Percentiles rank a stretch among this genome's conserved stretches.
Evolutionary conservation across 2,888 invertebrate genomes (phyloP).

Genomic region (Heliconius sara): DNA sequence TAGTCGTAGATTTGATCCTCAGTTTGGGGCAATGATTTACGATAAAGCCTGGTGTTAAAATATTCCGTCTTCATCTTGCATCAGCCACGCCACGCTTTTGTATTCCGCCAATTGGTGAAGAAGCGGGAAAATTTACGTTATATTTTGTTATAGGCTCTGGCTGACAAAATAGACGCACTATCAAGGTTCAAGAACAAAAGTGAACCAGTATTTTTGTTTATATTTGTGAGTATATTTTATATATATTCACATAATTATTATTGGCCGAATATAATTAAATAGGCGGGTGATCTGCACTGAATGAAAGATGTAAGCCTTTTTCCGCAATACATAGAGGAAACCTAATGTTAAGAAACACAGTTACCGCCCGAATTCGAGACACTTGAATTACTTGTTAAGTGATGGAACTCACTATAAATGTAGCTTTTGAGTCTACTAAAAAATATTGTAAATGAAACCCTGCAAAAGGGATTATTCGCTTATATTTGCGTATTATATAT

Average conservation of each 20-base stretch:
- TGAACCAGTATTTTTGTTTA: slow-evolving; percentile 89
- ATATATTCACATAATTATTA: not conserved
- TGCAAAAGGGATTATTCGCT: not conserved
- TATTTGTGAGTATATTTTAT: slow-evolving; percentile 71
- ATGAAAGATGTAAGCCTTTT: no score
- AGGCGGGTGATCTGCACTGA: no score
- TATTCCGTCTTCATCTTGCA: not conserved
- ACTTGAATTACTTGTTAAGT: not conserved
- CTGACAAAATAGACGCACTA: slow-evolving; percentile 84
- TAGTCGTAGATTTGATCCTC: not conserved
- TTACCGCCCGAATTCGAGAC: no score
- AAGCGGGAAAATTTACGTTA: not conserved
- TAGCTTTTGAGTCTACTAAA: no score
- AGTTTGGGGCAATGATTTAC: not conserved
- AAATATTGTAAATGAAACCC: not conserved
- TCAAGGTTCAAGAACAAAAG: slow-evolving; percentile 86
- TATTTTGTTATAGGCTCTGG: slow-evolving; percentile 72
- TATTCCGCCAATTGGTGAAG: not conserved
- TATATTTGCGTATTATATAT: not conserved
- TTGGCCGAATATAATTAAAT: not conserved
- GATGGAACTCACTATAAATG: not conserved
- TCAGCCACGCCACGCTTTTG: no score
- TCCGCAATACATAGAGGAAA: no score
- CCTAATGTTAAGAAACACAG: no score
- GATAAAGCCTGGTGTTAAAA: not conserved